Base-by-base conservation (phyloP, 2,113 vertebrate species). In the Gracilinanus agilis region DNA sequence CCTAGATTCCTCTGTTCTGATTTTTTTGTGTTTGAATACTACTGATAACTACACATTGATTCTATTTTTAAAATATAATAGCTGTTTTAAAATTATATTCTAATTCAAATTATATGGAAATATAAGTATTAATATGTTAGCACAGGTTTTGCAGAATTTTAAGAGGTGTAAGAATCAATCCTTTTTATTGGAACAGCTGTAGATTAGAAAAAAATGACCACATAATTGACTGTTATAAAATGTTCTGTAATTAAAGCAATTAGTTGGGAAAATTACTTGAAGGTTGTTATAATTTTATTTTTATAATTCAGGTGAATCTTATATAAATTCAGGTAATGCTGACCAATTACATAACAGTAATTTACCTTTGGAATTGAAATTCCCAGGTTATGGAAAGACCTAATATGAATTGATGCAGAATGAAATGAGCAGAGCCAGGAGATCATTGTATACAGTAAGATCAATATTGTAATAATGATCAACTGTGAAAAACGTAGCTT, bases 51-150 rank as follows among this genome's bases (percentile, higher is more conserved):
- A 90, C 53, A 40, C 44, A 61, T 49, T 9, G 89, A 83, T 61
- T 93, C 27, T 83, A 75, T 23, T 95, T 58, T 58, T 54, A 95
- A 95, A 95, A 55, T 34, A 53, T 93, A 95, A 55, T 27, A 90
- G 90, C 90, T 94, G 93, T 75, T 97, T 61, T 94, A 89, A 95
- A 96, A 95, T 9, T 23, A 61, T 34, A 55, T 25, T 67, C n/a
- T 90, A 96, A 54, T 91, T 97, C 89, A 96, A 67, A 95, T 93
- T 44, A 25, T 67, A 90, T 94, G 92, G 93, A 95, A 96, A 96
- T 90, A 90, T 53, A 88, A 93, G 44, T 95, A 95, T 40, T 49
- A 67, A 93, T 24, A 9, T 92, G 29, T 54, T 88, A 27, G 67
- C 67, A 88, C 58, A 93, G 44, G 91, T 89, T 92, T 91, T 93